phyloP scores from a whole-genome alignment of 1,140 invertebrate species.

The Glossosoma conforme region DNA sequence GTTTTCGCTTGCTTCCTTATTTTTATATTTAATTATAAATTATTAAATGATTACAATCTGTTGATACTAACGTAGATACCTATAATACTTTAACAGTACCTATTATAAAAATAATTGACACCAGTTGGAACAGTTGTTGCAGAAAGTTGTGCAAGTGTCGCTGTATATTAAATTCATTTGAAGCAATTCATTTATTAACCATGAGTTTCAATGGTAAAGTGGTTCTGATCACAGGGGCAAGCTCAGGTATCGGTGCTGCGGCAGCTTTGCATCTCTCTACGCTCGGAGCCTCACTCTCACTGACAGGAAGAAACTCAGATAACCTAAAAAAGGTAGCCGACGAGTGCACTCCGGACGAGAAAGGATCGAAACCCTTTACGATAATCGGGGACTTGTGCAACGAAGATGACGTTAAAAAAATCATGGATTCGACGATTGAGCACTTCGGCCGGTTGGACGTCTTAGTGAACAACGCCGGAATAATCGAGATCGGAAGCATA shows the following conservation, averaged over 20 bases:
- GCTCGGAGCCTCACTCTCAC: conserved; percentile 62
- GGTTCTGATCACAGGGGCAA: conserved; percentile 72
- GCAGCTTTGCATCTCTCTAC: conserved; percentile 73
- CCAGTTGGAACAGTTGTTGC: too few relatives aligned
- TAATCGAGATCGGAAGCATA: conserved; percentile 74
- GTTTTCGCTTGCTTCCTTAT: too few relatives aligned
- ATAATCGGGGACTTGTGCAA: conserved; percentile 65
- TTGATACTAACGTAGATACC: too few relatives aligned
- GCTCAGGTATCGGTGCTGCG: conserved; percentile 80
- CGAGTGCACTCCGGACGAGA: conserved; percentile 41
- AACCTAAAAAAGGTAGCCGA: conserved; percentile 51
- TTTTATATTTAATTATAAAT: too few relatives aligned
- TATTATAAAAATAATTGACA: too few relatives aligned
- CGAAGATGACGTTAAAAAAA: conserved; percentile 67
- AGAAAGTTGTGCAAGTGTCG: too few relatives aligned
- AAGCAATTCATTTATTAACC: too few relatives aligned
- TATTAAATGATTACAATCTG: too few relatives aligned
- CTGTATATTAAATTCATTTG: too few relatives aligned
- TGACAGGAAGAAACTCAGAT: conserved; percentile 70
- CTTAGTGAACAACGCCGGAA: conserved; percentile 84
- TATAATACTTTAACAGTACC: too few relatives aligned
- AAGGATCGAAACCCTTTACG: conserved; percentile 39
- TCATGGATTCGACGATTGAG: conserved; percentile 64
- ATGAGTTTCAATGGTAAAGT: conserved; percentile 67
- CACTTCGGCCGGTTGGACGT: conserved; percentile 71